Evolutionary conservation across 2,888 invertebrate genomes (phyloP), one percentile per base, ranked within the genome.

Genomic region (Habrosyne pyritoides): DNA sequence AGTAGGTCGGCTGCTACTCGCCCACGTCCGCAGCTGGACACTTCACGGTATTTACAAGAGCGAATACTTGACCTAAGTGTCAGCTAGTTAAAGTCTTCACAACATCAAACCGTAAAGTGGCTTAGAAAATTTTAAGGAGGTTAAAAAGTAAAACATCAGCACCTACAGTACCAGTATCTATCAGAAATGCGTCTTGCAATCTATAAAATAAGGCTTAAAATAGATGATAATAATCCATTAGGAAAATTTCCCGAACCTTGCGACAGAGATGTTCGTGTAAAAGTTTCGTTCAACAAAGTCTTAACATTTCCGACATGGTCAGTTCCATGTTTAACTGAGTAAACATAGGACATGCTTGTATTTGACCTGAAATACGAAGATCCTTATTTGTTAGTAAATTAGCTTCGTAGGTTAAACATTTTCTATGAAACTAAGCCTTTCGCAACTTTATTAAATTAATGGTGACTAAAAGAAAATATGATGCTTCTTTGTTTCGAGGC

Each of bases 241-340:
- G n/a, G n/a, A n/a, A n/a, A n/a, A n/a, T n/a, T n/a, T n/a, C n/a
- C n/a, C n/a, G n/a, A 30, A 30, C n/a, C 1, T 36, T 36, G 14
- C 36, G 36, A 5, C 42, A 2, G 14, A 8, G 0, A 8, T 42
- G 6, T 42, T 42, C 14, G 14, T n/a, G 14, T 42, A 42, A 42
- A 36, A 8, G 42, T 18, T 42, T 42, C 18, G 18, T 8, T 42
- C 18, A 42, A 63, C 42, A 59, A 57, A 54, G 59, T 54, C 36
- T 12, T 60, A 70, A 73, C 75, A 76, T 76, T 80, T 77, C 77
- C 75, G 73, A 80, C 75, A 74, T 59, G 66, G 61, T 58, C 63
- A 55, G 59, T 53, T 53, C 57, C 61, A 54, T 72, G 75, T 66
- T 63, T 63, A 66, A 70, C 61, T 59, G 58, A 63, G 63, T 67